Conservation (phyloP, 2,888 invertebrate genomes). For the Mesopsocus fuscifrons region DNA sequence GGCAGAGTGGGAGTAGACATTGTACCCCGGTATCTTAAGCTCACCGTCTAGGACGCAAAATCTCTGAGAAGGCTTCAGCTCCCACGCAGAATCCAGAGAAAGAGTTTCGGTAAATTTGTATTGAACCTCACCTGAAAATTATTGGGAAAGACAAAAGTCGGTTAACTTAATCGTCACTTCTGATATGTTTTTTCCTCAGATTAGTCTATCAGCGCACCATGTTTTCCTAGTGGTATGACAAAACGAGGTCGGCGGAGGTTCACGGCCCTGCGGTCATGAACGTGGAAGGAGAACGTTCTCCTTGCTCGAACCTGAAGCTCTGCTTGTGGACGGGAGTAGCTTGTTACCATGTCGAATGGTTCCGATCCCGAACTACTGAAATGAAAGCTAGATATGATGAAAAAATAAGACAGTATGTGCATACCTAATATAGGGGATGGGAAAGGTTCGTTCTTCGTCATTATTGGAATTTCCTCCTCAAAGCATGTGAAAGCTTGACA, state of each 20-base stretch:
- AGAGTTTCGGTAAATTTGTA: slow-evolving; percentile 1
- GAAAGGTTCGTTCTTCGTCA: no score
- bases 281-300: background rate
- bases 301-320: background rate
- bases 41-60: background rate
- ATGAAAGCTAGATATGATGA: no score
- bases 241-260: background rate
- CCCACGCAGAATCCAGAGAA: background rate
- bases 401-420: no score
- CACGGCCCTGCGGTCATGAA: slow-evolving; percentile 2
- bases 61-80: background rate
- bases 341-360: background rate
- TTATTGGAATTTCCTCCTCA: no score
- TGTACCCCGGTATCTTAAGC: background rate
- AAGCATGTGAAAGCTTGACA: no score
- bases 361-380: background rate
- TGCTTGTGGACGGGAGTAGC: background rate
- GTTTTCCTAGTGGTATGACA: background rate
- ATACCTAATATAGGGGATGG: no score
- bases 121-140: background rate
- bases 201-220: no score
- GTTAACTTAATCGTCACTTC: no score
- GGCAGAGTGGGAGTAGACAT: background rate
- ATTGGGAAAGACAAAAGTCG: background rate
- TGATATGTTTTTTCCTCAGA: background rate